Evolutionary conservation across 2,113 vertebrate species (phyloP).

Genomic region (Edolisoma coerulescens): DNA sequence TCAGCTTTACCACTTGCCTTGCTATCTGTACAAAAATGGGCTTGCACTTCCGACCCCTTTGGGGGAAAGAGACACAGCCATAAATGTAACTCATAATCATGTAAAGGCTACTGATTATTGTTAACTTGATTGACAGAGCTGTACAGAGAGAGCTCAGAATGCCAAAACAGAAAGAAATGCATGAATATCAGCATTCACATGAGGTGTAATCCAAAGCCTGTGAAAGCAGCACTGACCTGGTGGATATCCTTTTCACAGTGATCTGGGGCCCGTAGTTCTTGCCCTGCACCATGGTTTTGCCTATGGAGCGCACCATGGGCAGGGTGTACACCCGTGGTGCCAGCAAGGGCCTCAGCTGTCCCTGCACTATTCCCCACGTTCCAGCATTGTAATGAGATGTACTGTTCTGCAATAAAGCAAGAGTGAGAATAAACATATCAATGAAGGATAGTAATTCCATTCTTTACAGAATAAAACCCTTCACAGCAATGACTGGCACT

Average conservation of each 20-base stretch:
- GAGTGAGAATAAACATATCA: background rate
- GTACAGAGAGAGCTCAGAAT: background rate
- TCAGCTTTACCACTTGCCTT: slow-evolving; percentile 85
- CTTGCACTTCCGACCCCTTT: slow-evolving; percentile 84
- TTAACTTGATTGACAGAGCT: background rate
- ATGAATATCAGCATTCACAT: background rate
- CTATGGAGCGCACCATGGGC: slow-evolving; percentile 86
- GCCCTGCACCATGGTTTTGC: slow-evolving; percentile 87
- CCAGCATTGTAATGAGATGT: slow-evolving; percentile 85
- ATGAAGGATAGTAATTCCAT: background rate
- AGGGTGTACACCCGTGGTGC: slow-evolving; percentile 82
- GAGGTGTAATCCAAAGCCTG: background rate
- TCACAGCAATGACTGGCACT: background rate
- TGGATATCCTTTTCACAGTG: slow-evolving; percentile 85
- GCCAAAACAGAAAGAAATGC: background rate
- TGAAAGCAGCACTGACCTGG: slow-evolving; percentile 69
- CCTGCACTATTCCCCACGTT: slow-evolving; percentile 84
- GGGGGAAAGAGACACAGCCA: background rate
- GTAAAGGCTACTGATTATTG: background rate
- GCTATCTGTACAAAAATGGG: slow-evolving; percentile 87
- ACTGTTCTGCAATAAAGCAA: slow-evolving; percentile 72
- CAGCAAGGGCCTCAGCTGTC: slow-evolving; percentile 79
- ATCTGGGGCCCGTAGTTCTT: slow-evolving; percentile 87
- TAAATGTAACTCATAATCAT: background rate
- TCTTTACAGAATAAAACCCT: background rate